Percentiles rank a stretch among this genome's conserved stretches.
phyloP scores from a whole-genome alignment of 2,888 invertebrate genomes.

The Gymnocheta viridis region DNA sequence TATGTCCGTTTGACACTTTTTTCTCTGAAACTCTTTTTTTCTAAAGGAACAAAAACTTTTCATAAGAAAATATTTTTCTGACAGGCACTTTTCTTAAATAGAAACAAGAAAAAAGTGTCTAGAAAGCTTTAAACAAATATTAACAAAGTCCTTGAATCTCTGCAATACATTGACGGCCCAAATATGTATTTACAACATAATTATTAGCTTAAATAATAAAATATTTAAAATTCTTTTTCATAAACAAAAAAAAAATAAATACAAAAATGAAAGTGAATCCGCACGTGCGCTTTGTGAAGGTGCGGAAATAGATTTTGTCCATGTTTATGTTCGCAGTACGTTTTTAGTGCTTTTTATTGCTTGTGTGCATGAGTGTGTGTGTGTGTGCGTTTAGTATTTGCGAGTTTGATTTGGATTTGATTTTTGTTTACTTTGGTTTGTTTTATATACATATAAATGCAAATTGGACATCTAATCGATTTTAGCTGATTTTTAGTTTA shows the following conservation, averaged over 20 bases:
- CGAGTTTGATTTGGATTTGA: slow-evolving; percentile 6
- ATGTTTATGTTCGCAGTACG: slow-evolving; percentile 38
- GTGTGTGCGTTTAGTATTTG: not conserved
- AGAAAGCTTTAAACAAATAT: too few relatives aligned
- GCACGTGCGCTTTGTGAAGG: slow-evolving; percentile 60
- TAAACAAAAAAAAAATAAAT: slow-evolving; percentile 1
- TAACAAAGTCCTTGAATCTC: too few relatives aligned
- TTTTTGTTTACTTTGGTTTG: not conserved
- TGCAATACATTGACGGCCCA: too few relatives aligned
- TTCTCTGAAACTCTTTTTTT: not conserved
- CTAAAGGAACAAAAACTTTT: not conserved
- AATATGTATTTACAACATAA: too few relatives aligned
- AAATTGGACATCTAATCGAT: slow-evolving; percentile 54
- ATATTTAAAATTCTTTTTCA: slow-evolving; percentile 24
- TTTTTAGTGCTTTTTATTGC: slow-evolving; percentile 30
- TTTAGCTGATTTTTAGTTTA: slow-evolving; percentile 34
- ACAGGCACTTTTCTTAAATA: too few relatives aligned
- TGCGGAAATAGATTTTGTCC: slow-evolving; percentile 63
- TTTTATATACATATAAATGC: slow-evolving; percentile 38
- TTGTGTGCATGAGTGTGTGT: slow-evolving; percentile 1
- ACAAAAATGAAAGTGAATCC: slow-evolving; percentile 57
- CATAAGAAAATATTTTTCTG: not conserved
- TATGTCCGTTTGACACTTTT: not conserved
- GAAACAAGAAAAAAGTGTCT: too few relatives aligned
- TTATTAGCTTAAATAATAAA: too few relatives aligned